Percentiles rank a stretch among this genome's conserved stretches.
These are phyloP conservation scores for Enteromius viviparus DNA, from an alignment of 2,797 vertebrate genomes.

Conservation along the genomic window DNA sequence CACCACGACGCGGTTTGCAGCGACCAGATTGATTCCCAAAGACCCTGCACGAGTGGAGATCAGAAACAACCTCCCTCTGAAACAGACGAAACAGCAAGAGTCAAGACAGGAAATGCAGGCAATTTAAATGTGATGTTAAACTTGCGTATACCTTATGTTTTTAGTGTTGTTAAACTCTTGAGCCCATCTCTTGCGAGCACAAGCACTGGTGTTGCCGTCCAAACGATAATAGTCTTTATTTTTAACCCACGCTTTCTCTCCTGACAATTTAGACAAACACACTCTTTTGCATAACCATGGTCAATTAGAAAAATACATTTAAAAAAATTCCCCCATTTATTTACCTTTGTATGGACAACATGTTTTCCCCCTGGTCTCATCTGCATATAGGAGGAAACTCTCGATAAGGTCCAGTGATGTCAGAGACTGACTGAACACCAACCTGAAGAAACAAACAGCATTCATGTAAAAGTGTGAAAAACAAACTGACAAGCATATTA, in stretches of 20 bases:
- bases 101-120: background rate
- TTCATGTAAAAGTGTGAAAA: background rate
- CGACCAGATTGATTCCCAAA: constrained; percentile 95
- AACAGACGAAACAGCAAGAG: background rate
- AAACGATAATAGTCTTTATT: constrained; percentile 95
- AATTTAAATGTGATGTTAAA: background rate
- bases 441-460: constrained; percentile 70
- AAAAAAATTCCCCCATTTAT: background rate
- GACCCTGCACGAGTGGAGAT: constrained; percentile 96
- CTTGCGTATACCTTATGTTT: constrained; percentile 15
- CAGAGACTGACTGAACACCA: constrained; percentile 96
- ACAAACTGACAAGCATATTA: background rate
- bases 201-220: constrained; percentile 85
- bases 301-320: constrained; percentile 28
- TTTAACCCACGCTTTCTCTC: constrained; percentile 88
- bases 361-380: constrained; percentile 76
- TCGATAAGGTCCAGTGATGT: constrained; percentile 93
- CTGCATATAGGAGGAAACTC: constrained; percentile 86
- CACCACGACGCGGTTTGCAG: constrained; percentile 94
- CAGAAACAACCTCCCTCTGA: constrained; percentile 91
- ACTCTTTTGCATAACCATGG: constrained; percentile 25
- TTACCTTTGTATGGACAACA: constrained; percentile 83
- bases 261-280: constrained; percentile 63
- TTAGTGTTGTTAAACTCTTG: constrained; percentile 87
- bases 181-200: constrained; percentile 89